Conservation (phyloP, 2,888 invertebrate species). For the Drosophila subsilvestris region DNA sequence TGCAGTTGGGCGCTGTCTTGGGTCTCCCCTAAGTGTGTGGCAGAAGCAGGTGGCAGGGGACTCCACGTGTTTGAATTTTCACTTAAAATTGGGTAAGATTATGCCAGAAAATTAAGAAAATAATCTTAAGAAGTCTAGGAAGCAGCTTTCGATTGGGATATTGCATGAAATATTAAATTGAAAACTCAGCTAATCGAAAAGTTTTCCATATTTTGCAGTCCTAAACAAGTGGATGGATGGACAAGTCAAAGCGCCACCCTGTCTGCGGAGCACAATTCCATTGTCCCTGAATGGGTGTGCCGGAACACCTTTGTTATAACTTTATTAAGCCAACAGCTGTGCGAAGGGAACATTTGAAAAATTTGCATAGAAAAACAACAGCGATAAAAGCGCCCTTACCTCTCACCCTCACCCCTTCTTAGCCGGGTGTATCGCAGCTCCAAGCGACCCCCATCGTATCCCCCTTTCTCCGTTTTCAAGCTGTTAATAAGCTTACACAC, state of each 20-base stretch:
- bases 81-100: too few relatives aligned
- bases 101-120: too few relatives aligned
- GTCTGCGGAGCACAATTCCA: background rate
- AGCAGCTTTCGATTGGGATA: too few relatives aligned
- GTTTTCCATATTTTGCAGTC: background rate
- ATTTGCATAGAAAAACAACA: conserved; percentile 75
- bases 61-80: too few relatives aligned
- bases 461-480: conserved; percentile 16
- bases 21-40: background rate
- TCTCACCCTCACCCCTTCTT: background rate
- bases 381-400: conserved; percentile 34
- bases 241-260: too few relatives aligned
- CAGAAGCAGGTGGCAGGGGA: too few relatives aligned
- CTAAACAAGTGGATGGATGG: background rate
- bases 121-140: too few relatives aligned
- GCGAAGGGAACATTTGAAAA: conserved; percentile 3
- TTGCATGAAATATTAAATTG: too few relatives aligned
- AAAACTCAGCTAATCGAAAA: background rate
- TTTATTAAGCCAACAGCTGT: conserved; percentile 37
- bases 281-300: conserved; percentile 15
- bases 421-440: background rate
- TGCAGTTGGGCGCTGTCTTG: conserved; percentile 2
- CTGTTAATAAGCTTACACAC: conserved; percentile 78
- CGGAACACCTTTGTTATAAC: conserved; percentile 32
- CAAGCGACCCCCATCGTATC: background rate